Conservation (phyloP, 2,797 vertebrate species). For the Microchirus variegatus region DNA sequence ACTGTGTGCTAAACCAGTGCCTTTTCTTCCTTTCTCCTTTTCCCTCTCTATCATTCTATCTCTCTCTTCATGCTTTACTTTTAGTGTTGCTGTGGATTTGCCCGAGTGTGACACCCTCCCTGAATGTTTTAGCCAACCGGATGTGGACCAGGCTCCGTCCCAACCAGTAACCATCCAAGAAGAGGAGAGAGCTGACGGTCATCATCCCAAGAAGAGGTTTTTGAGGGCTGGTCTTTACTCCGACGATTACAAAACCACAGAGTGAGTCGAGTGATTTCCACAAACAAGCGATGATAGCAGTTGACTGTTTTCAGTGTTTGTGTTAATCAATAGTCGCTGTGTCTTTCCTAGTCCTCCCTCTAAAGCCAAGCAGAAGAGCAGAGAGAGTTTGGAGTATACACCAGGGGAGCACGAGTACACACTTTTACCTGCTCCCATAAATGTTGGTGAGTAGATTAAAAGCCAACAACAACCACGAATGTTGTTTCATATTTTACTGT, state of each 20-base stretch:
- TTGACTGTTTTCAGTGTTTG: background rate
- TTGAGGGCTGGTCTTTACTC: constrained; percentile 97
- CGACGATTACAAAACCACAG: constrained; percentile 94
- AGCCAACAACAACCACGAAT: background rate
- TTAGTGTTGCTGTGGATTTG: constrained; percentile 70
- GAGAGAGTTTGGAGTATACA: constrained; percentile 88
- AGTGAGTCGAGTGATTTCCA: constrained; percentile 83
- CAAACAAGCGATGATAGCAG: constrained; percentile 8
- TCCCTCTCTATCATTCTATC: constrained; percentile 72
- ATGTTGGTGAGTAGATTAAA: constrained; percentile 89
- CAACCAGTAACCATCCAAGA: constrained; percentile 78
- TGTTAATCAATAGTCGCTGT: background rate
- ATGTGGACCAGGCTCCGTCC: constrained; percentile 72
- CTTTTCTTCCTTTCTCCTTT: constrained; percentile 73
- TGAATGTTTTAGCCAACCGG: constrained; percentile 73
- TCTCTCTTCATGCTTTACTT: constrained; percentile 73
- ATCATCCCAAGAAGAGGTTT: constrained; percentile 92
- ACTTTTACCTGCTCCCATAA: constrained; percentile 93
- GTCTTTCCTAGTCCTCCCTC: constrained; percentile 83
- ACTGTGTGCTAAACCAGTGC: constrained; percentile 84
- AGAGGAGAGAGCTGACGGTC: constrained; percentile 84
- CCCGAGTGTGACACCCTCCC: constrained; percentile 31
- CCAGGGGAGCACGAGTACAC: constrained; percentile 90
- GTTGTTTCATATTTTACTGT: too few species aligned
- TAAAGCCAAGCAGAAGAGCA: constrained; percentile 84